Conservation (phyloP, 2,113 vertebrate genomes). For the Petromus typicus region DNA sequence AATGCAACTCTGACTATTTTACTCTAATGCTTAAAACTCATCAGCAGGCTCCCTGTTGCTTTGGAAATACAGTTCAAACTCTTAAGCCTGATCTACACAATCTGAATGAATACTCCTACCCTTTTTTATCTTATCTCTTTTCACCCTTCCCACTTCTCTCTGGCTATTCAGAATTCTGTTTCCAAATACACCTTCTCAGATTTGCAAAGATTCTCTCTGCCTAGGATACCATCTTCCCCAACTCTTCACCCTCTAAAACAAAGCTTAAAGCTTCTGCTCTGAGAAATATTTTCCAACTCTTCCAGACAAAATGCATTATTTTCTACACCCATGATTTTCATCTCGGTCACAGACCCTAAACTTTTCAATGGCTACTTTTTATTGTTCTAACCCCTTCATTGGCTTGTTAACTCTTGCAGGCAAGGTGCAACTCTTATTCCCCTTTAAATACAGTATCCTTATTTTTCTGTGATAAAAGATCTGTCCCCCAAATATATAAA, state of each 20-base stretch:
- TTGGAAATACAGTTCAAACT: conserved; percentile 54
- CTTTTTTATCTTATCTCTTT: conserved; percentile 6
- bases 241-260: conserved; percentile 31
- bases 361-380: not conserved
- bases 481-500: not conserved
- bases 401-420: not conserved
- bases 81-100: conserved; percentile 17
- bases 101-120: not conserved
- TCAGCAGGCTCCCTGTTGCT: conserved; percentile 40
- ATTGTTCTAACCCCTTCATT: not conserved
- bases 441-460: not conserved
- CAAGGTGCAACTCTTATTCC: not conserved
- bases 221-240: not conserved
- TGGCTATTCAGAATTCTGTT: not conserved
- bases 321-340: not conserved
- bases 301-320: not conserved
- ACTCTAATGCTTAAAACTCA: conserved; percentile 49
- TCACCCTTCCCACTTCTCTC: not conserved
- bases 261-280: not conserved
- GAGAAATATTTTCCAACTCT: conserved; percentile 12
- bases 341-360: not conserved
- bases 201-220: not conserved
- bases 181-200: not conserved
- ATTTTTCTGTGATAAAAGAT: not conserved
- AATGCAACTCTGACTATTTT: conserved; percentile 60